These are phyloP conservation scores for Cheilinus undulatus DNA, from an alignment of 2,113 vertebrate species.

Conservation along the genomic window DNA sequence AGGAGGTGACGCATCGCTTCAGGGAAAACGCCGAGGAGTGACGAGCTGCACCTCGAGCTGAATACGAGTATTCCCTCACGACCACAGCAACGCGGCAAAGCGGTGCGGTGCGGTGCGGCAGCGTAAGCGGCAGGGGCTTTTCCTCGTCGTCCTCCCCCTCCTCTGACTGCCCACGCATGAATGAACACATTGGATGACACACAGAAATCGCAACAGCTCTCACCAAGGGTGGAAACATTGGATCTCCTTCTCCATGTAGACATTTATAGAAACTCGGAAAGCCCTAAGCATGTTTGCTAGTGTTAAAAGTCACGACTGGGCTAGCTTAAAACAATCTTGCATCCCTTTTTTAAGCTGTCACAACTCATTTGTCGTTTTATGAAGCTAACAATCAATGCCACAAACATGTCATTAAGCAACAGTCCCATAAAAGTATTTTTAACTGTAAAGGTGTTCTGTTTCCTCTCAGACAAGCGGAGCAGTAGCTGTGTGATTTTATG, in stretches of 20 bases:
- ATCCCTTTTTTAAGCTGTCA: background rate
- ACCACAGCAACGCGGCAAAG: slow-evolving; percentile 48
- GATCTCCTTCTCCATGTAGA: slow-evolving; percentile 15
- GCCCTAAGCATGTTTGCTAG: slow-evolving; percentile 1
- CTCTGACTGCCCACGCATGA: slow-evolving; percentile 71
- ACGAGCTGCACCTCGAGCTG: slow-evolving; percentile 58
- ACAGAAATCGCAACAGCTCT: slow-evolving; percentile 39
- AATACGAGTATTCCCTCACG: slow-evolving; percentile 81
- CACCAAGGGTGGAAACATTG: slow-evolving; percentile 10
- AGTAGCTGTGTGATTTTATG: slow-evolving; percentile 49
- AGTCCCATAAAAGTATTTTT: slow-evolving; percentile 12
- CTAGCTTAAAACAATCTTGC: background rate
- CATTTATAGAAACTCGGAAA: slow-evolving; percentile 41
- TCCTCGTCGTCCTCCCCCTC: slow-evolving; percentile 64
- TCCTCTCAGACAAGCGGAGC: background rate
- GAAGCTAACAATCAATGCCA: slow-evolving; percentile 20
- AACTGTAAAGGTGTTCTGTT: slow-evolving; percentile 13
- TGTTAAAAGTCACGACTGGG: slow-evolving; percentile 16
- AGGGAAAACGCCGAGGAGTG: slow-evolving; percentile 59
- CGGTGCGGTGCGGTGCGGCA: slow-evolving; percentile 33
- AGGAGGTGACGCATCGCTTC: slow-evolving; percentile 75
- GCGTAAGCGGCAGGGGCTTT: slow-evolving; percentile 74
- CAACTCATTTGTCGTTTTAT: background rate
- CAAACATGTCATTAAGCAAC: slow-evolving; percentile 9
- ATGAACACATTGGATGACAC: slow-evolving; percentile 68